Base-by-base conservation (phyloP, 2,888 invertebrate genomes). In the Rambutsinella grinnellia region DNA sequence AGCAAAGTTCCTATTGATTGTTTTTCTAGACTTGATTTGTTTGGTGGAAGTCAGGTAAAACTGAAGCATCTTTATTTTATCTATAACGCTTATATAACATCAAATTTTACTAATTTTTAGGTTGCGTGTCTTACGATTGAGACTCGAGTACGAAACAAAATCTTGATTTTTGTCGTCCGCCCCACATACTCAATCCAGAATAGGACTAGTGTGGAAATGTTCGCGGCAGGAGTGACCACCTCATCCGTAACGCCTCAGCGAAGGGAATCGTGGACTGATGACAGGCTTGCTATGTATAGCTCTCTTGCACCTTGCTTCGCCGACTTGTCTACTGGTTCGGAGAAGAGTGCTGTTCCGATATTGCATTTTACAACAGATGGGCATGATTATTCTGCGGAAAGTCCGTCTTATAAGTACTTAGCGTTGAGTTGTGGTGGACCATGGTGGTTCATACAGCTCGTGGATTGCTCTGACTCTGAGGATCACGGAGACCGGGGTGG, bases 151-250 rank as follows among this genome's bases (percentile, higher is more conserved):
- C 70, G 71, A 15, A 80, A 84, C 47, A 82, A 80, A 24, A 84
- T 85, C 13, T 46, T 84, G 15, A 69, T 84, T 5, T 28, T 85
- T 3, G 78, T 81, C 1, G 66, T 84, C 13, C 82, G 84, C 8
- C 83, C 85, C 2, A 81, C 84, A 1, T 83, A 83, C 63, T 79
- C 74, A 15, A 71, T 85, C 10, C 77, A 77, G 21, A 85, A 84
- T 62, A 67, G 79, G 49, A 81, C 79, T 8, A 49, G 75, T 1
- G 46, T 61, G 44, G 57, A 62, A 21, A 15, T 83, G 0, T 61
- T 61, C 13, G 79, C 77, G 0, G 71, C 70, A 51, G 82, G 81
- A 17, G 47, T 82, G 6, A 79, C 81, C 2, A 63, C 81, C 17
- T 60, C 76, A 1, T 57, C 70, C 23, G 53, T 65, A 2, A 36